phyloP scores from a whole-genome alignment of 2,797 vertebrate species.

The Linurgus olivaceus region DNA sequence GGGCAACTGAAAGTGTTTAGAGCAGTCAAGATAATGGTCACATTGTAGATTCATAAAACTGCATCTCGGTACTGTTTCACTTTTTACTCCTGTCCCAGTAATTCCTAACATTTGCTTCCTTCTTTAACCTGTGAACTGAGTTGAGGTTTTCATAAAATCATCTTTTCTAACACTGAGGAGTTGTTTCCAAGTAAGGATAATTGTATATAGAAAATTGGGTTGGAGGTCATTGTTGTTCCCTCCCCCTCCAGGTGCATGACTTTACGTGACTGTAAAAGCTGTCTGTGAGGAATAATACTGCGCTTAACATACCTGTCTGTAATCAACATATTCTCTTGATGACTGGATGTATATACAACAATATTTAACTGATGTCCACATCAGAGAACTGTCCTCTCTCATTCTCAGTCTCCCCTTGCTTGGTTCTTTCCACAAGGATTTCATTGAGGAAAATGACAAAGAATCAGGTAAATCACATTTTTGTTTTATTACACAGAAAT shows the following conservation, averaged over 20 bases:
- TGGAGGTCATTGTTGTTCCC: background rate
- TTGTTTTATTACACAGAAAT: background rate
- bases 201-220: background rate
- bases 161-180: background rate
- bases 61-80: background rate
- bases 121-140: background rate
- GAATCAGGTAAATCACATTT: background rate
- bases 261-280: background rate
- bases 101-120: background rate
- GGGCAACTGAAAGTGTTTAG: background rate
- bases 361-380: background rate
- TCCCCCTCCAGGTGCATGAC: rapidly evolving
- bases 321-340: background rate
- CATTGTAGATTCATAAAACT: background rate
- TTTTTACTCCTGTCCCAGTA: background rate
- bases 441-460: background rate
- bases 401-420: background rate
- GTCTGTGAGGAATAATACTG: background rate
- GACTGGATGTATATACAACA: background rate
- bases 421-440: background rate
- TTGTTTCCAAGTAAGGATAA: background rate
- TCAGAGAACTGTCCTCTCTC: background rate
- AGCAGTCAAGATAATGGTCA: background rate
- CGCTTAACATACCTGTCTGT: background rate
- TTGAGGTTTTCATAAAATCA: background rate